These are phyloP conservation scores for Jordanella pulchra DNA, from an alignment of 2,797 vertebrate species.

Conservation along the genomic window DNA sequence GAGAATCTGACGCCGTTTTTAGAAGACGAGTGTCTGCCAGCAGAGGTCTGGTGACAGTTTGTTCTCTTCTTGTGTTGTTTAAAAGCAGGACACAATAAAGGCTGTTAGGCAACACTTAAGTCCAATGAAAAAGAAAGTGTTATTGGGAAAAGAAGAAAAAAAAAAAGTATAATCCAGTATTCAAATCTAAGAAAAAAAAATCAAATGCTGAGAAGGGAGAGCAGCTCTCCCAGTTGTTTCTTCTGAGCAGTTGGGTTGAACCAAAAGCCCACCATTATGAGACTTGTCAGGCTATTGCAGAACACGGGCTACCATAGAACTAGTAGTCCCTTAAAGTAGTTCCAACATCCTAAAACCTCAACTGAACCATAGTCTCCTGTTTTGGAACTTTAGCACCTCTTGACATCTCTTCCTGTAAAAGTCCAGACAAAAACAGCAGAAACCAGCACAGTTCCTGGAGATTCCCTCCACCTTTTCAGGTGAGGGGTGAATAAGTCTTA, in stretches of 20 bases:
- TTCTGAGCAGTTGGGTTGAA: constrained; percentile 49
- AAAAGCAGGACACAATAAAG: constrained; percentile 82
- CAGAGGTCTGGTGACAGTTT: constrained; percentile 62
- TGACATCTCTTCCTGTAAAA: constrained; percentile 68
- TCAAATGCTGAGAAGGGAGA: constrained; percentile 68
- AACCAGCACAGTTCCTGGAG: constrained; percentile 83
- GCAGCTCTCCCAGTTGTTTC: constrained; percentile 32
- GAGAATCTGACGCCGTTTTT: background rate
- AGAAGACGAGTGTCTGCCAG: constrained; percentile 61
- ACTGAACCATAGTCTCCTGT: constrained; percentile 59
- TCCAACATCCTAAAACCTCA: constrained; percentile 56
- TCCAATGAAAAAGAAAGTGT: constrained; percentile 50
- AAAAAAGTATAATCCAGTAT: constrained; percentile 71
- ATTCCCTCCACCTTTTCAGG: constrained; percentile 64
- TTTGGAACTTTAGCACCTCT: constrained; percentile 74
- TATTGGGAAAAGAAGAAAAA: constrained; percentile 48
- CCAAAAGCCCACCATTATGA: constrained; percentile 47
- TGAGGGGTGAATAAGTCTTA: constrained; percentile 81
- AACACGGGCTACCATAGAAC: constrained; percentile 53
- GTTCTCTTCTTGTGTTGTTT: constrained; percentile 72
- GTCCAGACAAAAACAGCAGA: constrained; percentile 85
- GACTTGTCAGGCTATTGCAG: constrained; percentile 60
- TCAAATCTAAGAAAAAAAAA: constrained; percentile 59
- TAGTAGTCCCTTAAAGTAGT: constrained; percentile 65
- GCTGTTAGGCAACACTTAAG: constrained; percentile 84